phyloP scores from a whole-genome alignment of 2,888 invertebrate species.

The Hirtodrosophila duncani region DNA sequence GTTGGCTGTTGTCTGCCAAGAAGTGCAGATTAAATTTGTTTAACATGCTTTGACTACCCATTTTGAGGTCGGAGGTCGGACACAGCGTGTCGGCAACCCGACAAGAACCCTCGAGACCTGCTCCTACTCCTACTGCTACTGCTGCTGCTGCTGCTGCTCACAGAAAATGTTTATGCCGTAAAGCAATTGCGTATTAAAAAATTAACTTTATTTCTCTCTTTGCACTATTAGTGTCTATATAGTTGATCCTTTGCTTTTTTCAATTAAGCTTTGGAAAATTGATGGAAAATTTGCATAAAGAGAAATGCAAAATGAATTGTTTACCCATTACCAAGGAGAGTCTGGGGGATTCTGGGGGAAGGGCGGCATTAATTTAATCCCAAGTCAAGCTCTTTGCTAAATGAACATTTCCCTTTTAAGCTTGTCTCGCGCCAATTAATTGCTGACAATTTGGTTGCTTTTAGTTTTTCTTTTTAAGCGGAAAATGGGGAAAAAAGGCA shows the following conservation, averaged over 20 bases:
- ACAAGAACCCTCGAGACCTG: not conserved
- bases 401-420: constrained; percentile 35
- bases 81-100: no score
- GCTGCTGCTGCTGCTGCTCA: constrained; percentile 15
- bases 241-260: constrained; percentile 12
- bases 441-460: constrained; percentile 7
- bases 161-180: constrained; percentile 32
- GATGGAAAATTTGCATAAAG: constrained; percentile 43
- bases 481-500: constrained; percentile 10
- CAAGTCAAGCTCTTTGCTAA: constrained; percentile 20
- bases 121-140: constrained; percentile 1
- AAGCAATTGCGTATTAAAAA: constrained; percentile 66
- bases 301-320: constrained; percentile 33
- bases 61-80: no score
- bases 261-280: constrained; percentile 54
- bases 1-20: constrained; percentile 44
- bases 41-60: constrained; percentile 63
- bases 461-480: constrained; percentile 1
- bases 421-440: constrained; percentile 27
- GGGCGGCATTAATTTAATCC: constrained; percentile 32
- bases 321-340: constrained; percentile 28
- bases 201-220: constrained; percentile 56
- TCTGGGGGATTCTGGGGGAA: not conserved
- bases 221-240: not conserved
- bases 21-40: constrained; percentile 72